Evolutionary conservation across 2,888 invertebrate species (phyloP), one percentile per base, ranked within the genome.

Genomic region (Cephus pygmeus): DNA sequence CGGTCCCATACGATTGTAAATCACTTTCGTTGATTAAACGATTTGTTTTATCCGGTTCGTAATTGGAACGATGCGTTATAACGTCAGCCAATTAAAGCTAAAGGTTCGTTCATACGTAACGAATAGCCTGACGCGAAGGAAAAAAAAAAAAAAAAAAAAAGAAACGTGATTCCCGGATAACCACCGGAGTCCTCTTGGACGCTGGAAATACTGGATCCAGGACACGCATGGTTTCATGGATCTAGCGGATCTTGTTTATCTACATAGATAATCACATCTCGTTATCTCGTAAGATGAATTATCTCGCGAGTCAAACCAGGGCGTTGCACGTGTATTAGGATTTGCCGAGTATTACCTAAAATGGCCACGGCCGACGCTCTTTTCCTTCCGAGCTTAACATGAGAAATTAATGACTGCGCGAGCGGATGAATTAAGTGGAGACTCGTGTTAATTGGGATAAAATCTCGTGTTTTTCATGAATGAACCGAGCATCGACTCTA

Each of bases 401-500:
- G 79, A 83, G 77, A 86, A 87, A 86, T 87, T 87, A 87, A 87
- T 87, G 87, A 83, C 81, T 83, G 79, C 81, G 73, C 77, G 78
- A 81, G 77, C 79, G 82, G 80, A 82, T 85, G 86, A 85, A 87
- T 87, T 87, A 86, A 87, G 86, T 86, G 84, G 85, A 85, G 86
- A 86, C 83, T 87, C 87, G 86, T 88, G 87, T 88, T 88, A 88
- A 88, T 88, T 88, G 85, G 88, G 86, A 87, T 87, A 86, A 88
- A 88, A 86, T 81, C 85, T 83, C 81, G 84, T 83, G 85, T 87
- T 87, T 88, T 87, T 89, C 87, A 87, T 86, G 87, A 88, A 89
- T 88, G 88, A 85, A 88, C 84, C 83, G 82, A 84, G 82, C 81
- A 73, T 79, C 82, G 75, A 75, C 75, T 80, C 78, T 73, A 69